phyloP scores from a whole-genome alignment of 2,113 vertebrate species.

The Nycticorax nycticorax region DNA sequence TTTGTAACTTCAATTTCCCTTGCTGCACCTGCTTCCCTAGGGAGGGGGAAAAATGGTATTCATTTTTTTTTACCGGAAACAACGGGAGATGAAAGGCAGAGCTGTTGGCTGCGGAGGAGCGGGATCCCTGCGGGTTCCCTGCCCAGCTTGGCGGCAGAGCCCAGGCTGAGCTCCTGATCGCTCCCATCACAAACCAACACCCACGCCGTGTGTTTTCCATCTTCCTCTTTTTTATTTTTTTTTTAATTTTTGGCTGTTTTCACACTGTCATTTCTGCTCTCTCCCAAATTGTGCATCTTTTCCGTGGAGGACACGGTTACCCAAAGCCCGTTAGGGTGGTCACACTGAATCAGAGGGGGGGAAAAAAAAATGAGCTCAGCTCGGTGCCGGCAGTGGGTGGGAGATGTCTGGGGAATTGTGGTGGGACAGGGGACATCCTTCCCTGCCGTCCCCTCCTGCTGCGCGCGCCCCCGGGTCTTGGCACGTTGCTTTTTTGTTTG shows the following conservation, averaged over 20 bases:
- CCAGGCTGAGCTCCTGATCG: accelerated
- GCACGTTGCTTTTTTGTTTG: background rate
- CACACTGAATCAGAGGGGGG: background rate
- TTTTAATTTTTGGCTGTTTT: background rate
- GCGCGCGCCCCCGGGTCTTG: accelerated
- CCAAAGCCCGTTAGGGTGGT: background rate
- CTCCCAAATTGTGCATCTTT: background rate
- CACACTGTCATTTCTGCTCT: accelerated
- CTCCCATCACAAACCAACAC: background rate
- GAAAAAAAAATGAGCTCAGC: background rate
- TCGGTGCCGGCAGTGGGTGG: accelerated
- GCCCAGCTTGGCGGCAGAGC: background rate
- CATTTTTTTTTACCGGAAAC: background rate
- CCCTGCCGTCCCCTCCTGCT: background rate
- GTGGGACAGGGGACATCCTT: background rate
- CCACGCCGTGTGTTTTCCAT: background rate
- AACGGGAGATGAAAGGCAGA: background rate
- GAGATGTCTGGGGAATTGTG: accelerated
- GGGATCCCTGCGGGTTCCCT: background rate
- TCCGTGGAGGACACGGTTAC: background rate
- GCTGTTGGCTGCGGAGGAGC: background rate
- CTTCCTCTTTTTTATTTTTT: too few species aligned
- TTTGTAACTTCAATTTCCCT: background rate
- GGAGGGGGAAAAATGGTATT: background rate
- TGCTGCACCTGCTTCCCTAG: background rate